These are phyloP conservation scores for Agrypnus murinus DNA, from an alignment of 2,888 invertebrate genomes.

Conservation along the genomic window DNA sequence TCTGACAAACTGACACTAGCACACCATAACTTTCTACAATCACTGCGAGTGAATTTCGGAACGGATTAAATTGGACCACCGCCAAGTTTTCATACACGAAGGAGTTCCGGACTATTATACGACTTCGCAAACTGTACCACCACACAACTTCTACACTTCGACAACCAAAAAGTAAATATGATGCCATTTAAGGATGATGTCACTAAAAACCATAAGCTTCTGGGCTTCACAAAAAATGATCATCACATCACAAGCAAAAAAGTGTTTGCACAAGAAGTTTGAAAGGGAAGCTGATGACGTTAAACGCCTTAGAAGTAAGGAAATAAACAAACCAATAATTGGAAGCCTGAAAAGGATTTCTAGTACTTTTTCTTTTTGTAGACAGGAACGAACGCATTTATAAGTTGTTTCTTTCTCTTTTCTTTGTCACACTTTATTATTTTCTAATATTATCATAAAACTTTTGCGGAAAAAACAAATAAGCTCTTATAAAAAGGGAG, in stretches of 20 bases:
- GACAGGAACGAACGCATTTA: no score
- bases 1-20: conserved; percentile 37
- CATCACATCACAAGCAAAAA: no score
- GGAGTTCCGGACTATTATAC: conserved; percentile 19
- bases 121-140: conserved; percentile 13
- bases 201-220: conserved; percentile 24
- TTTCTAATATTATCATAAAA: conserved; percentile 38
- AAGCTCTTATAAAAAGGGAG: conserved; percentile 31
- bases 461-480: conserved; percentile 38
- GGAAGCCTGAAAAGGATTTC: conserved; percentile 1
- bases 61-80: conserved; percentile 32
- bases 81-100: conserved; percentile 27
- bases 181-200: conserved; percentile 30
- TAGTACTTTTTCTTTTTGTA: background rate
- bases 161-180: conserved; percentile 30
- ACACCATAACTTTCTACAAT: conserved; percentile 35
- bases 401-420: background rate
- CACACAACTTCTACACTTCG: no score
- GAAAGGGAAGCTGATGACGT: conserved; percentile 28
- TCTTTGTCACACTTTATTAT: conserved; percentile 27
- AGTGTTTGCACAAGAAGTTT: conserved; percentile 21
- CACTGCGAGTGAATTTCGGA: conserved; percentile 26
- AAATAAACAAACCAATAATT: conserved; percentile 32
- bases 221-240: conserved; percentile 11
- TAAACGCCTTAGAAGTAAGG: conserved; percentile 37